phyloP scores from a whole-genome alignment of 2,797 vertebrate genomes.

The Crocodylus rhombifer region DNA sequence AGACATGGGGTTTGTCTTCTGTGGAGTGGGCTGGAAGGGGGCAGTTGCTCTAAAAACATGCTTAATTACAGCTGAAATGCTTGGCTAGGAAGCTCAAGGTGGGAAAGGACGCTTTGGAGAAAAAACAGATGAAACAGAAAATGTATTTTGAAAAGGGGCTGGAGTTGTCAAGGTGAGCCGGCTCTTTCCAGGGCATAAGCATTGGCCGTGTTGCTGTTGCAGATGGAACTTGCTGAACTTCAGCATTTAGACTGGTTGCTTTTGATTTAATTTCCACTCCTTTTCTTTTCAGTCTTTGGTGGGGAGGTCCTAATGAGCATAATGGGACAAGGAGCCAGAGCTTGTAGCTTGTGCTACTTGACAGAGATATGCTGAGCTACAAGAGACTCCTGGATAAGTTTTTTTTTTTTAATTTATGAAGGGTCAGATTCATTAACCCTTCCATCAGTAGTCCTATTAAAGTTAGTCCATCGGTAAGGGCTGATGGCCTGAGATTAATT shows the following conservation, averaged over 20 bases:
- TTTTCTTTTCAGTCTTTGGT: not conserved
- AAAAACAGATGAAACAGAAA: not conserved
- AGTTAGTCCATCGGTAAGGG: not conserved
- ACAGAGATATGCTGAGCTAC: not conserved
- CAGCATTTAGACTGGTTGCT: accelerated
- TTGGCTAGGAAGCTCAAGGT: not conserved
- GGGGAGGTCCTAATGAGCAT: accelerated
- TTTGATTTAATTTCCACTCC: not conserved
- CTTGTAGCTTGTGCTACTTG: accelerated
- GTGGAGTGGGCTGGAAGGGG: not conserved
- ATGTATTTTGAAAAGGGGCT: not conserved
- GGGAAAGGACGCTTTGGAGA: not conserved
- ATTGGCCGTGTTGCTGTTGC: not conserved
- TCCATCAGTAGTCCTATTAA: not conserved
- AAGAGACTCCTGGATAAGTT: not conserved
- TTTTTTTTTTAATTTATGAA: not conserved
- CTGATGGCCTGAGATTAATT: not conserved
- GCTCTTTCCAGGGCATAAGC: not conserved
- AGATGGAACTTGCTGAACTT: accelerated
- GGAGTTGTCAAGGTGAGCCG: not conserved
- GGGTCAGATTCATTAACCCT: not conserved
- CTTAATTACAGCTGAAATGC: not conserved
- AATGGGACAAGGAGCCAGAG: not conserved
- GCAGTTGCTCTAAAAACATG: not conserved
- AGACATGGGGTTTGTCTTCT: slow-evolving; percentile 14